Evolutionary conservation across 2,888 invertebrate genomes (phyloP).

Genomic region (Drepana falcataria): DNA sequence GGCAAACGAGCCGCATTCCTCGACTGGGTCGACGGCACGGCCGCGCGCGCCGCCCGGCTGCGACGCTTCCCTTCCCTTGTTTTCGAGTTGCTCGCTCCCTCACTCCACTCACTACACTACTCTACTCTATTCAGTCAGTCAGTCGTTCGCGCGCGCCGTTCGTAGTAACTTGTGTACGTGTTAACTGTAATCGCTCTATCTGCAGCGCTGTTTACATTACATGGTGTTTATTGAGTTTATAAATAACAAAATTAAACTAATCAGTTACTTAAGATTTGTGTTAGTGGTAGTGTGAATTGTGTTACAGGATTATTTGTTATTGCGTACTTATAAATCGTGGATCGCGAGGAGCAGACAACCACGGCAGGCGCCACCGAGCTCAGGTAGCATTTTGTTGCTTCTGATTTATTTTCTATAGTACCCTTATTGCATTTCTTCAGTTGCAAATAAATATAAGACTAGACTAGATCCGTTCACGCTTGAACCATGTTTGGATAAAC

Average conservation of each 20-base stretch:
- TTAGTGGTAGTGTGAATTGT: conserved; percentile 45
- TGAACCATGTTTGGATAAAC: too few species aligned
- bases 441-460: neutral
- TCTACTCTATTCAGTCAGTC: conserved; percentile 14
- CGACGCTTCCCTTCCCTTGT: neutral
- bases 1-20: conserved; percentile 72
- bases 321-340: conserved; percentile 39
- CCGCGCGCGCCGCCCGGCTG: conserved; percentile 31
- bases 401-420: conserved; percentile 48
- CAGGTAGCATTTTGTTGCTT: conserved; percentile 64
- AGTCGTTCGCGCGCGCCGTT: conserved; percentile 70
- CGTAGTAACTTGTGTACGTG: conserved; percentile 42
- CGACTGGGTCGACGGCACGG: conserved; percentile 68
- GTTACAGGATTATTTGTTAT: conserved; percentile 30
- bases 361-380: conserved; percentile 71
- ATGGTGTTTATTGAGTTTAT: conserved; percentile 57
- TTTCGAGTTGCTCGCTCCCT: conserved; percentile 4
- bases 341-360: conserved; percentile 50
- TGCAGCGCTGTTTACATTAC: conserved; percentile 61
- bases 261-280: conserved; percentile 41
- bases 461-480: conserved; percentile 6
- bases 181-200: conserved; percentile 37
- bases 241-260: conserved; percentile 37
- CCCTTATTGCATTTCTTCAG: neutral
- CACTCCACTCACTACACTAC: conserved; percentile 17